These are phyloP conservation scores for Pardalotus punctatus DNA, from an alignment of 2,113 vertebrate genomes.

Conservation along the genomic window DNA sequence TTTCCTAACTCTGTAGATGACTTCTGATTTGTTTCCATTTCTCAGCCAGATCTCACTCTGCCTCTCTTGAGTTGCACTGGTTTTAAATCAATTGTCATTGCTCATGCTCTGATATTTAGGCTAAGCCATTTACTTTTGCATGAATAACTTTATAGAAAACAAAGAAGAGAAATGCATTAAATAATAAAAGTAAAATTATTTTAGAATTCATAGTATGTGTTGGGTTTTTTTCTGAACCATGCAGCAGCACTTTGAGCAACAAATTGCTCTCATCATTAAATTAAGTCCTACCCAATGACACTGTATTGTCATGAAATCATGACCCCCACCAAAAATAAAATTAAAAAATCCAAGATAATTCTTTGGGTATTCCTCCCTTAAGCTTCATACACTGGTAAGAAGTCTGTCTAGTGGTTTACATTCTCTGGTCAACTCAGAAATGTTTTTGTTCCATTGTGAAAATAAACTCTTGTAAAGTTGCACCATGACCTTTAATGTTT, in stretches of 20 bases:
- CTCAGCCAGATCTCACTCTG: not conserved
- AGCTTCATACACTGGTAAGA: not conserved
- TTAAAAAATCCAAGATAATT: not conserved
- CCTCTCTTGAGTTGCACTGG: not conserved
- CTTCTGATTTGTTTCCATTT: not conserved
- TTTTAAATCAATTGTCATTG: not conserved
- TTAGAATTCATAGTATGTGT: not conserved
- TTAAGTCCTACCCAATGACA: not conserved
- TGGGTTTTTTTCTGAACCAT: not conserved
- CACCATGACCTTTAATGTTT: not conserved
- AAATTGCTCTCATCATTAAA: not conserved
- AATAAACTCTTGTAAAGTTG: not conserved
- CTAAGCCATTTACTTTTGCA: not conserved
- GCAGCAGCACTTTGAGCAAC: not conserved
- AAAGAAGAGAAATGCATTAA: not conserved
- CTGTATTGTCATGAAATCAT: not conserved
- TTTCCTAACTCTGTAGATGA: not conserved
- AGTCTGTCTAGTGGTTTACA: not conserved
- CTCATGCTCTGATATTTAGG: not conserved
- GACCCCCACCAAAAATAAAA: rapidly evolving
- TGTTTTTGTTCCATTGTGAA: not conserved
- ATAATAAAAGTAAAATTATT: not conserved
- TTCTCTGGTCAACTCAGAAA: not conserved
- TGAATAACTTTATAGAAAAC: not conserved
- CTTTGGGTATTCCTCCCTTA: not conserved